Evolutionary conservation across 2,888 invertebrate genomes (phyloP).

Genomic region (Blera fallax): DNA sequence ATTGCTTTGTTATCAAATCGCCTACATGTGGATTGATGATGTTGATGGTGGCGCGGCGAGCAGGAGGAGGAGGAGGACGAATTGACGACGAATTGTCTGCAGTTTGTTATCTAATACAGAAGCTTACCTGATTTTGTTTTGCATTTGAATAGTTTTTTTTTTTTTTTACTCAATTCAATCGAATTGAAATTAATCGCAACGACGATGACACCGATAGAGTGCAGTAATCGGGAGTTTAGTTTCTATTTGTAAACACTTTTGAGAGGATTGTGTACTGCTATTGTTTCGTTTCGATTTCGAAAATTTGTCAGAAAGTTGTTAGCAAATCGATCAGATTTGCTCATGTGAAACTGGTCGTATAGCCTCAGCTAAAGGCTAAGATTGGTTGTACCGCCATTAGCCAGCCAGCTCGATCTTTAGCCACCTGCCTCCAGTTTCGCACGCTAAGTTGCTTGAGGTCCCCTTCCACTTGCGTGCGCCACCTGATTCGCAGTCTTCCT

Average conservation of each 20-base stretch:
- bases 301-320: too few species aligned
- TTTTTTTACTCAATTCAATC: not conserved
- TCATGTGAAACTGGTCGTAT: too few species aligned
- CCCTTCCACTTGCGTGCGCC: too few species aligned
- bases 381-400: too few species aligned
- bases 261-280: too few species aligned
- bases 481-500: too few species aligned
- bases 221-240: not conserved
- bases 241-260: not conserved
- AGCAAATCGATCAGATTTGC: too few species aligned
- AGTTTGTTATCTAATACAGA: slow-evolving; percentile 47
- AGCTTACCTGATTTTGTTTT: slow-evolving; percentile 32
- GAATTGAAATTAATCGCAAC: slow-evolving; percentile 7
- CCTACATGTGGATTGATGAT: slow-evolving; percentile 50
- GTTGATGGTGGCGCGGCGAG: not conserved
- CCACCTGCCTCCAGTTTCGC: too few species aligned
- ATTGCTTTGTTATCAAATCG: slow-evolving; percentile 66
- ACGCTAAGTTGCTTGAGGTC: too few species aligned
- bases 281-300: too few species aligned
- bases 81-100: slow-evolving; percentile 32
- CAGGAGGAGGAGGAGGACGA: not conserved
- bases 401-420: too few species aligned
- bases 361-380: too few species aligned
- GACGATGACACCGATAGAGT: not conserved
- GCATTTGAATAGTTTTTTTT: slow-evolving; percentile 3